These are phyloP conservation scores for Hydrotaea cyrtoneurina DNA, from an alignment of 2,888 invertebrate species.

Conservation along the genomic window DNA sequence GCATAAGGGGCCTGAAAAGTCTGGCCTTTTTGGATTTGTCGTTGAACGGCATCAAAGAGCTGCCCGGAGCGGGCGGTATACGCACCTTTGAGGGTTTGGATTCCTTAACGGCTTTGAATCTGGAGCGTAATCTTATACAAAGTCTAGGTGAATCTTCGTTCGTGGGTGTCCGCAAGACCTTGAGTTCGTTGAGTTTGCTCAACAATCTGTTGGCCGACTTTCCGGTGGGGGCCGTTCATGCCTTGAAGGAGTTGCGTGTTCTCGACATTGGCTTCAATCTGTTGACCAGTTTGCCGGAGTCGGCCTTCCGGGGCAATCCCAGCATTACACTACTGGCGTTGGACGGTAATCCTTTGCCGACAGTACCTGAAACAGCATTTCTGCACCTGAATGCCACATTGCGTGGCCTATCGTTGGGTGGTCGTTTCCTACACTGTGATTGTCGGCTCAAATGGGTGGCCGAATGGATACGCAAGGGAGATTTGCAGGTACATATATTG, in stretches of 20 bases:
- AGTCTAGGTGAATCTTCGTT: slow-evolving; percentile 89
- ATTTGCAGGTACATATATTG: slow-evolving; percentile 88
- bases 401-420: slow-evolving; percentile 92
- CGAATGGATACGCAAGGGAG: slow-evolving; percentile 93
- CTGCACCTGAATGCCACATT: slow-evolving; percentile 90
- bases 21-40: slow-evolving; percentile 94
- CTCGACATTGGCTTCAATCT: slow-evolving; percentile 96
- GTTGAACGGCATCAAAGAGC: slow-evolving; percentile 91
- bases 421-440: slow-evolving; percentile 93
- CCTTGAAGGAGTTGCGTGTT: slow-evolving; percentile 90
- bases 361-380: slow-evolving; percentile 90
- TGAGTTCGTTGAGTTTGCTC: slow-evolving; percentile 93
- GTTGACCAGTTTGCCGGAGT: slow-evolving; percentile 88
- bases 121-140: slow-evolving; percentile 93
- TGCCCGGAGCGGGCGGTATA: slow-evolving; percentile 87
- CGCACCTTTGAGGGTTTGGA: slow-evolving; percentile 89
- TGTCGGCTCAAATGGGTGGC: slow-evolving; percentile 94
- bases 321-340: slow-evolving; percentile 92
- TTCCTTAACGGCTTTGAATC: slow-evolving; percentile 89
- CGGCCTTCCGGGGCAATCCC: slow-evolving; percentile 91
- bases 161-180: slow-evolving; percentile 88
- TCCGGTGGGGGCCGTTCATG: slow-evolving; percentile 90
- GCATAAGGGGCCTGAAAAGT: slow-evolving; percentile 88
- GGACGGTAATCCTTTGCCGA: slow-evolving; percentile 94
- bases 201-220: slow-evolving; percentile 94